Percentiles rank a stretch among this genome's conserved stretches.
Evolutionary conservation across 2,888 invertebrate species (phyloP).

Genomic region (Aporophyla nigra): DNA sequence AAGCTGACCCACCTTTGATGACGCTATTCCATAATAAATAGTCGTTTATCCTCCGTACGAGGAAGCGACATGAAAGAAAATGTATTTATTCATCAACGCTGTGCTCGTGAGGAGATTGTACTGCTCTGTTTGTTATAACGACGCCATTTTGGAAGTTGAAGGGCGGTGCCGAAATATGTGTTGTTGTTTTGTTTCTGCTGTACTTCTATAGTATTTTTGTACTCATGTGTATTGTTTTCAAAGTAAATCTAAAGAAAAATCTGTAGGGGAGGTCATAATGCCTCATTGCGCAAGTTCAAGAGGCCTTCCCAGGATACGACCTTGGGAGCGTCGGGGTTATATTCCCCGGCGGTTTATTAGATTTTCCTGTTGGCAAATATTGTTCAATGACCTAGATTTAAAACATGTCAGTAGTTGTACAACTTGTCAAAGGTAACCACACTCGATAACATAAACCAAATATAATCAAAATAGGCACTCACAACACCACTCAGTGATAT

Average conservation of each 20-base stretch:
- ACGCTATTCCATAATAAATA: constrained; percentile 68
- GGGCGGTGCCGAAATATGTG: constrained; percentile 33
- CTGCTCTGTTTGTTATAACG: constrained; percentile 25
- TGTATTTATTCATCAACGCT: constrained; percentile 64
- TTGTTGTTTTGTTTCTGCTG: constrained; percentile 27
- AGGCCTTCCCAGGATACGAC: not conserved
- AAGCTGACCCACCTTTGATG: constrained; percentile 69
- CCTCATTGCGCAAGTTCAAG: not conserved
- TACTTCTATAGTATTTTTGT: constrained; percentile 2
- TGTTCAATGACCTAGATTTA: not conserved
- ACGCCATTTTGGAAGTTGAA: constrained; percentile 40
- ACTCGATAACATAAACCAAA: not conserved
- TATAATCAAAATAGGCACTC: constrained; percentile 39
- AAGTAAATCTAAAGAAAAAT: not conserved
- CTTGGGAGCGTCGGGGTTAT: not conserved
- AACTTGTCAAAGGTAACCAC: not conserved
- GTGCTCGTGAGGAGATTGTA: constrained; percentile 37
- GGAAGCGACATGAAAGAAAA: constrained; percentile 60
- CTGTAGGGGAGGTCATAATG: not conserved
- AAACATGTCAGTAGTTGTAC: not conserved
- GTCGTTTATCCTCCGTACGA: constrained; percentile 61
- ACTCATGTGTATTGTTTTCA: not conserved
- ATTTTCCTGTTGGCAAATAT: not conserved
- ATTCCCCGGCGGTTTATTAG: not conserved
- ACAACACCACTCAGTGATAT: constrained; percentile 25